These are phyloP conservation scores for Drosophila nigromelanica DNA, from an alignment of 1,140 invertebrate species.

Conservation along the genomic window DNA sequence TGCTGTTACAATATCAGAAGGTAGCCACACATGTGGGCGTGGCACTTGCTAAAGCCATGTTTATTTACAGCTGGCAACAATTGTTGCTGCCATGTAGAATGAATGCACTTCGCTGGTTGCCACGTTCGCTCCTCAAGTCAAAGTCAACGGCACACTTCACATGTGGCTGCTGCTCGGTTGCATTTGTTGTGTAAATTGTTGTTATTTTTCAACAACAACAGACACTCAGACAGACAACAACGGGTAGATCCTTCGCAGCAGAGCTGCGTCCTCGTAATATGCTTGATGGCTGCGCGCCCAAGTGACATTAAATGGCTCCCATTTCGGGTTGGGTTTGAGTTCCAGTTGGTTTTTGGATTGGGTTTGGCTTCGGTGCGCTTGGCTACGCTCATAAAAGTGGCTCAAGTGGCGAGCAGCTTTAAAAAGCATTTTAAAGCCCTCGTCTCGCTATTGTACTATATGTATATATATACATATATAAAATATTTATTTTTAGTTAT, in stretches of 20 bases:
- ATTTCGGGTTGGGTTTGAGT: constrained; percentile 44
- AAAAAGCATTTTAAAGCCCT: constrained; percentile 61
- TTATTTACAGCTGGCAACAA: constrained; percentile 81
- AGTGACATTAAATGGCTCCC: constrained; percentile 78
- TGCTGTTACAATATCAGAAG: constrained; percentile 42
- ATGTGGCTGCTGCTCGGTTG: constrained; percentile 58
- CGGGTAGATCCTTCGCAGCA: constrained; percentile 1
- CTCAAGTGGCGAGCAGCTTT: constrained; percentile 69
- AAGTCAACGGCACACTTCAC: constrained; percentile 73
- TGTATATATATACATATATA: not conserved
- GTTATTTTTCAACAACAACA: constrained; percentile 61
- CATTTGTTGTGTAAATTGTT: constrained; percentile 80
- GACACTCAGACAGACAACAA: constrained; percentile 14
- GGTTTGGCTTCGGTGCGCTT: constrained; percentile 26
- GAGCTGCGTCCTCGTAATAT: constrained; percentile 62
- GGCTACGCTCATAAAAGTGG: constrained; percentile 65
- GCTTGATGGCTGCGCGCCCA: constrained; percentile 76
- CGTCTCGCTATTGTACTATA: not conserved
- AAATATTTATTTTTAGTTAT: constrained; percentile 46
- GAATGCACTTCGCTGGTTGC: constrained; percentile 63
- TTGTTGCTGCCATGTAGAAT: constrained; percentile 68
- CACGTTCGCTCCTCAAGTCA: constrained; percentile 54
- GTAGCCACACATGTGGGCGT: constrained; percentile 37
- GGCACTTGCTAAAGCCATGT: constrained; percentile 64
- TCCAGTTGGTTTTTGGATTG: constrained; percentile 1